Evolutionary conservation across 2,888 invertebrate species (phyloP).

Genomic region (Amblyjoppa proteus): DNA sequence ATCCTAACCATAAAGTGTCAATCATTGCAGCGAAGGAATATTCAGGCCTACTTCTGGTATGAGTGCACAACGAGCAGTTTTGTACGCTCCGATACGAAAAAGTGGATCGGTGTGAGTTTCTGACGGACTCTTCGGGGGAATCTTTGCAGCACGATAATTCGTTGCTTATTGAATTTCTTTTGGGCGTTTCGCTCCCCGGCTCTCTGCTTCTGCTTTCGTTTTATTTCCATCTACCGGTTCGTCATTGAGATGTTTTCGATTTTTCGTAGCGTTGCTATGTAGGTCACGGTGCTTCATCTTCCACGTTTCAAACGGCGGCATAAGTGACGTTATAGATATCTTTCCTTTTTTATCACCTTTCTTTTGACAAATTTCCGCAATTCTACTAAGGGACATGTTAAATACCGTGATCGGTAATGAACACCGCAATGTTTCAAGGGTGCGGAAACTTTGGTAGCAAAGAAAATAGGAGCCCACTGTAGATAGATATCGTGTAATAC

Average conservation of each 20-base stretch:
- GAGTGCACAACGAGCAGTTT: constrained; percentile 21
- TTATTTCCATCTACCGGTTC: constrained; percentile 14
- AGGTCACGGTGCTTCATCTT: not conserved
- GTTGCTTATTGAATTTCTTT: constrained; percentile 79
- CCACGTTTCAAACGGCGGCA: not conserved
- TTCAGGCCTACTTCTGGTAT: constrained; percentile 43
- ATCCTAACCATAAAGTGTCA: constrained; percentile 83
- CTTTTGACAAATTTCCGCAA: not conserved
- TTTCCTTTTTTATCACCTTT: not conserved
- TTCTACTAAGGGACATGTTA: no score
- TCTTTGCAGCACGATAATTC: constrained; percentile 79
- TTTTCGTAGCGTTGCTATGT: not conserved
- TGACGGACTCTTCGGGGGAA: constrained; percentile 72
- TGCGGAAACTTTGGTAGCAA: no score
- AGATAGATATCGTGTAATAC: not conserved
- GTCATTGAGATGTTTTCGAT: constrained; percentile 9
- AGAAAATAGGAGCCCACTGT: not conserved
- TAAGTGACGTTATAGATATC: not conserved
- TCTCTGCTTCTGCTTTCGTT: constrained; percentile 20
- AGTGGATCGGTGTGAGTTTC: constrained; percentile 31
- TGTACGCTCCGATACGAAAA: constrained; percentile 17
- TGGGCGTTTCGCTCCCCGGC: constrained; percentile 53
- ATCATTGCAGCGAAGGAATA: constrained; percentile 75
- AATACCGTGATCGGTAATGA: no score
- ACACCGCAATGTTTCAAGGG: no score